Evolutionary conservation across 2,113 vertebrate species (phyloP).

Genomic region (Spermophilus dauricus): DNA sequence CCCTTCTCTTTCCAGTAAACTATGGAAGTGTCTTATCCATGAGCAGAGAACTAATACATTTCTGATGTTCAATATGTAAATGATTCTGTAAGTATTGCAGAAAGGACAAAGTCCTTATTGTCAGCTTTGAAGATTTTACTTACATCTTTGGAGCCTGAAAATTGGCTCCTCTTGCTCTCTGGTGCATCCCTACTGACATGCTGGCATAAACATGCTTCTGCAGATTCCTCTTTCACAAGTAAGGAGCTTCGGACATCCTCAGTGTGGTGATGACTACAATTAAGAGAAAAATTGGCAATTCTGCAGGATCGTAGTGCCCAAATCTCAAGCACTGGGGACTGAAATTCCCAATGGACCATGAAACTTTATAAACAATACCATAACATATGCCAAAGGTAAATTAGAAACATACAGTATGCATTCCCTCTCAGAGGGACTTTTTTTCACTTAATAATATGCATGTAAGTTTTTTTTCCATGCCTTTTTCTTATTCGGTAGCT

Average conservation of each 20-base stretch:
- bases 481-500: neutral
- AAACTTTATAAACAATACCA: neutral
- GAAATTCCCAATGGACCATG: neutral
- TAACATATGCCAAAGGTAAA: neutral
- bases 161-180: neutral
- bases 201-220: neutral
- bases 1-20: neutral
- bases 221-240: neutral
- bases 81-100: neutral
- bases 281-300: neutral
- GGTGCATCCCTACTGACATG: neutral
- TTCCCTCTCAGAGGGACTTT: neutral
- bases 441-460: neutral
- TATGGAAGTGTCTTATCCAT: neutral
- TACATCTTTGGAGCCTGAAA: neutral
- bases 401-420: neutral
- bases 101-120: neutral
- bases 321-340: neutral
- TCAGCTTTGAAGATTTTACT: neutral
- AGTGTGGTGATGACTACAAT: neutral
- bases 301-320: neutral
- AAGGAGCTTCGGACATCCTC: rapidly evolving
- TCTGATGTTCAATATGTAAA: neutral
- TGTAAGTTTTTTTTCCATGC: neutral
- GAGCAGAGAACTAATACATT: neutral